Evolutionary conservation across 2,888 invertebrate species (phyloP).

Genomic region (Cerastis rubricosa): DNA sequence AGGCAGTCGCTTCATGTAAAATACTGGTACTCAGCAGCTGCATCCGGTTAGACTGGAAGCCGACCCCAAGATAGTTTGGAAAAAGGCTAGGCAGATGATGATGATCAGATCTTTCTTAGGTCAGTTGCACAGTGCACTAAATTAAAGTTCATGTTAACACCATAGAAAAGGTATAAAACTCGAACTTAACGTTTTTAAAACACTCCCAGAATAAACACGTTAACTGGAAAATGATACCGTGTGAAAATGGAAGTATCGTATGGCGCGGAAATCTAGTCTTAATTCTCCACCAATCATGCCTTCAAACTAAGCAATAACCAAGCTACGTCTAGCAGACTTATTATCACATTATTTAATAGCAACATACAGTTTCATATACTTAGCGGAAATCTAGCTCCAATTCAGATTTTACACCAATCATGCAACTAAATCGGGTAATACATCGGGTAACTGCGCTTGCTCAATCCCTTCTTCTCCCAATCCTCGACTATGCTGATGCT

Average conservation of each 20-base stretch:
- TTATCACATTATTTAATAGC: not conserved
- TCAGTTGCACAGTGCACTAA: too few species aligned
- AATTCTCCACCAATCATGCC: not conserved
- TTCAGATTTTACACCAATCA: not conserved
- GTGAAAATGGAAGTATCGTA: not conserved
- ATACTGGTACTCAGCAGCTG: too few species aligned
- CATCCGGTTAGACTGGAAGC: too few species aligned
- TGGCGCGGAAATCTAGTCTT: not conserved
- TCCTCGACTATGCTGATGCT: too few species aligned
- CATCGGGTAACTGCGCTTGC: too few species aligned
- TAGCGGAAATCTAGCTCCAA: not conserved
- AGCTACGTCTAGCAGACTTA: not conserved
- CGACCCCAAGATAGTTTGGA: too few species aligned
- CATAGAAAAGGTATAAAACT: not conserved
- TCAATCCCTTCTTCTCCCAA: too few species aligned
- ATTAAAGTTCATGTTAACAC: not conserved
- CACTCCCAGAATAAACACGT: not conserved
- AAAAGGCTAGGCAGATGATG: too few species aligned
- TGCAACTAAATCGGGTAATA: not conserved
- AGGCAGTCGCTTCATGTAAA: too few species aligned
- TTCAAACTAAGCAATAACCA: constrained; percentile 5
- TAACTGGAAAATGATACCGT: not conserved
- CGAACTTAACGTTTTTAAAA: not conserved
- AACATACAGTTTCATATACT: not conserved
- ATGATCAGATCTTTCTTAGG: not conserved